A percentile compares a stretch with the other conserved stretches of the same genome.
These are phyloP conservation scores for Drosophila saltans DNA, from an alignment of 1,140 invertebrate genomes.

Conservation along the genomic window DNA sequence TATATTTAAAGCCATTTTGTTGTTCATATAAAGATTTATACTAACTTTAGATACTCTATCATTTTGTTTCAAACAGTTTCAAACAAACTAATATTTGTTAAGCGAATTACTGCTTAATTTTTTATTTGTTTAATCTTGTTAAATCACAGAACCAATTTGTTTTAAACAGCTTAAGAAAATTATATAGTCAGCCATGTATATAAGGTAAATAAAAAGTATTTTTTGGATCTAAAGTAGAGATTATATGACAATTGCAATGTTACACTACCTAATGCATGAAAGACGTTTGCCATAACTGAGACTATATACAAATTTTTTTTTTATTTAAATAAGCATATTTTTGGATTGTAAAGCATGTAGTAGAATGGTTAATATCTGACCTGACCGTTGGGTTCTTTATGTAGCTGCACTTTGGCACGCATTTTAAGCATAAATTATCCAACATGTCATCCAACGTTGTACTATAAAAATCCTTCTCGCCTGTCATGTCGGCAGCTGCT, in stretches of 20 bases:
- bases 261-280: conserved; percentile 14
- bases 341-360: background rate
- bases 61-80: too few relatives aligned
- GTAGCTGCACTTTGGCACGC: conserved; percentile 53
- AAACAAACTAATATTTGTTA: too few relatives aligned
- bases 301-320: background rate
- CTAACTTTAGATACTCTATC: too few relatives aligned
- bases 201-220: too few relatives aligned
- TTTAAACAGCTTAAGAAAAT: too few relatives aligned
- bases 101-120: too few relatives aligned
- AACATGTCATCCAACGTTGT: conserved; percentile 40
- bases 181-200: too few relatives aligned
- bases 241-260: conserved; percentile 5
- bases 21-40: too few relatives aligned
- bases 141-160: too few relatives aligned
- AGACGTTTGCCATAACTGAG: background rate
- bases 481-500: conserved; percentile 72
- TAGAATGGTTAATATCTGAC: background rate
- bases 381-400: background rate
- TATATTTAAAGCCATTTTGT: too few relatives aligned
- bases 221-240: background rate
- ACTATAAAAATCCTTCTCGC: conserved; percentile 54
- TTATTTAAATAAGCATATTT: background rate
- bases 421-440: conserved; percentile 75
- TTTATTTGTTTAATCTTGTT: too few relatives aligned